Evolutionary conservation across 2,113 vertebrate species (phyloP), one percentile per base, ranked within the genome.

Genomic region (Hydrolagus affinis): DNA sequence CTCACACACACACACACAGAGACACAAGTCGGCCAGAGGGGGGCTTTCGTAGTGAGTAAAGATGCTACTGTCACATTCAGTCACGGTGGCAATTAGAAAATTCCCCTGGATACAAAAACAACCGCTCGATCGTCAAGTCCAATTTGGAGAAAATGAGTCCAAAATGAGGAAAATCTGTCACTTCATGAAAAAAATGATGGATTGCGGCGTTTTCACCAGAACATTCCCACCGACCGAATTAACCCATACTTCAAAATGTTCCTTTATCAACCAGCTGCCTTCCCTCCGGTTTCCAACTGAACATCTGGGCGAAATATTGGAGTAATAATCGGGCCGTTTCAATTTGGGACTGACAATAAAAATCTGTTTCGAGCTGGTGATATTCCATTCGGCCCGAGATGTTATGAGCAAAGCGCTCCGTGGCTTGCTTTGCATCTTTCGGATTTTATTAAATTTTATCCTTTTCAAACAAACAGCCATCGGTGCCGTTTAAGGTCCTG

Each of bases 371-470:
- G 12, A 44, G 44, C 44, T 44, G 77, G 77, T 19, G 59, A 78
- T 60, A n/a, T 25, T 78, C 62, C 76, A 78, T 78, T 23, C 57
- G 44, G 59, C 44, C 21, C n/a, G 59, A n/a, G 23, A 60, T 25
- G 57, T 30, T 2, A 62, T 80, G 77, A 19, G 19, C 77, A 80
- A 64, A 25, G 62, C 64, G 77, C 0, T 64, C 59, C 64, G 59
- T 80, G 28, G 28, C 64, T 64, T 44, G 44, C 57, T 28, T 80
- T 62, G 23, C 0, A 75, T 28, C 14, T 23, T 64, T 80, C 44
- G 59, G 64, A 75, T 62, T 80, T 64, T 80, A 80, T 80, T 25
- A 57, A 30, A 59, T 25, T 25, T 80, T 64, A 80, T 64, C 15
- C 77, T 30, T 64, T 64, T 25, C 44, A 64, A 64, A 75, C 28